These are phyloP conservation scores for Syngnathus acus DNA, from an alignment of 2,797 vertebrate genomes.

Conservation along the genomic window DNA sequence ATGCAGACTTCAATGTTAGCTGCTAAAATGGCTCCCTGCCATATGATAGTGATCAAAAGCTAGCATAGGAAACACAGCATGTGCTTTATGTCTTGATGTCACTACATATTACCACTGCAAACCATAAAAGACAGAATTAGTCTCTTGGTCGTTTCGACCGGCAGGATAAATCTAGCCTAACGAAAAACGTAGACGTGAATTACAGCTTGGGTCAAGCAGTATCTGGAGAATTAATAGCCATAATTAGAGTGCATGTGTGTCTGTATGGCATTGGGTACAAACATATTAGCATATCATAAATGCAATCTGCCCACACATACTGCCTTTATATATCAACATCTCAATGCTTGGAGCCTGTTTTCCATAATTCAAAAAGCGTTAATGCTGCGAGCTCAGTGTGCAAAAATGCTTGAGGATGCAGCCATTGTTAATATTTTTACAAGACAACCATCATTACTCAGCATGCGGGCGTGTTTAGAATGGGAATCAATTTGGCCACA, in stretches of 20 bases:
- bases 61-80: too few species aligned
- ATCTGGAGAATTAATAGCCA: background rate
- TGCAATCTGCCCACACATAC: background rate
- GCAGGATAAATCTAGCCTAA: background rate
- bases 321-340: background rate
- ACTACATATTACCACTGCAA: background rate
- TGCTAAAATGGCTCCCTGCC: background rate
- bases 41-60: background rate
- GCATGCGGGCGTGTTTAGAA: slow-evolving; percentile 20
- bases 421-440: slow-evolving; percentile 15
- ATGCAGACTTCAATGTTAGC: background rate
- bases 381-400: slow-evolving; percentile 5
- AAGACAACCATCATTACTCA: slow-evolving; percentile 9
- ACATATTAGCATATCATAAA: background rate
- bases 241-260: background rate
- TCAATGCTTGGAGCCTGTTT: background rate
- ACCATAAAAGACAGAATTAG: background rate
- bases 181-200: background rate
- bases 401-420: slow-evolving; percentile 17
- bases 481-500: slow-evolving; percentile 34
- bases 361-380: slow-evolving; percentile 16
- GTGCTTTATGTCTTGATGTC: background rate
- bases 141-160: background rate
- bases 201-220: background rate
- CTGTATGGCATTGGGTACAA: background rate